These are phyloP conservation scores for Thaumetopoea pityocampa DNA, from an alignment of 1,140 invertebrate genomes.

Conservation along the genomic window DNA sequence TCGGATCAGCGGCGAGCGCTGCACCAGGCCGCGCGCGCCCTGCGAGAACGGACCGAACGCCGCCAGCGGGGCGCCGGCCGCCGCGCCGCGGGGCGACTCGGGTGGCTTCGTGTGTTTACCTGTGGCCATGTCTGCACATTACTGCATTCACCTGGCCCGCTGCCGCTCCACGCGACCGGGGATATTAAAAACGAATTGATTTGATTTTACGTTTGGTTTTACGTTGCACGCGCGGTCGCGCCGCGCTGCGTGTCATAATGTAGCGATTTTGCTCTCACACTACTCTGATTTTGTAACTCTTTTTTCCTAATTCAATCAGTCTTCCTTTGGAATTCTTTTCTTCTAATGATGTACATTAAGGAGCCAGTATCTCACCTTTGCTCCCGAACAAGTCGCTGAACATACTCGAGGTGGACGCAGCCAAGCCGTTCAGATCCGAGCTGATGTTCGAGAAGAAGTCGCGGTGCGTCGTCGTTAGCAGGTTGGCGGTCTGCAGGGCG, in stretches of 20 bases:
- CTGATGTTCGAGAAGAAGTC: conserved; percentile 94
- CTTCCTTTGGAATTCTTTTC: too few species aligned
- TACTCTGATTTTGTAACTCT: too few species aligned
- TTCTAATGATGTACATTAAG: too few species aligned
- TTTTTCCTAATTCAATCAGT: too few species aligned
- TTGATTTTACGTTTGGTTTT: too few species aligned
- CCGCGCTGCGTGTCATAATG: too few species aligned
- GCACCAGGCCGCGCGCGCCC: conserved; percentile 89
- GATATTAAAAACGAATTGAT: too few species aligned
- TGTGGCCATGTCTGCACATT: too few species aligned
- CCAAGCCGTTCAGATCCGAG: conserved; percentile 92
- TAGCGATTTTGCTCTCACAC: too few species aligned
- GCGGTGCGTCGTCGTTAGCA: conserved; percentile 70
- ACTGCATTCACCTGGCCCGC: not conserved
- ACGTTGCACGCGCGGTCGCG: too few species aligned
- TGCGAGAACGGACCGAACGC: conserved; percentile 87
- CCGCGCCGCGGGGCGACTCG: conserved; percentile 2
- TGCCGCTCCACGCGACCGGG: too few species aligned
- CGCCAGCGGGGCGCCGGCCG: conserved; percentile 33
- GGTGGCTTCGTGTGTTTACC: conserved; percentile 38
- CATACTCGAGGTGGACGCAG: conserved; percentile 92
- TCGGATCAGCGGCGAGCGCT: conserved; percentile 93
- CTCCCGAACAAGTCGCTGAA: conserved; percentile 92
- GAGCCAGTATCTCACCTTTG: conserved; percentile 77
- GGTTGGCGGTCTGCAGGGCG: conserved; percentile 65